phyloP scores from a whole-genome alignment of 2,113 vertebrate species.

The Rhinogobius similis region DNA sequence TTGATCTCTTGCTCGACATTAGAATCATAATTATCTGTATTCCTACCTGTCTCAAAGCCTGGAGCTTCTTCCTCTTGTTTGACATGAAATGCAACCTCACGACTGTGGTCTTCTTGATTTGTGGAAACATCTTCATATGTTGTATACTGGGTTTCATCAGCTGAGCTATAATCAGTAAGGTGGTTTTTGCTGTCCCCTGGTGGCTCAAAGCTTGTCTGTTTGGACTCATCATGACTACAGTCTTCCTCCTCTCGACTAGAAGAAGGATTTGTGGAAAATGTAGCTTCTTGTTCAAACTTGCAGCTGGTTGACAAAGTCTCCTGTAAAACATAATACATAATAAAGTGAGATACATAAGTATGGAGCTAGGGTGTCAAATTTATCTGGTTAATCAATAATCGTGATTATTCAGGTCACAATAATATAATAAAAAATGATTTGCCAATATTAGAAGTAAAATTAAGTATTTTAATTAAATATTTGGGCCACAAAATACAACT shows the following conservation, averaged over 20 bases:
- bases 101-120: slow-evolving; percentile 1
- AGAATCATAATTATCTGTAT: neutral
- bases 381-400: too few relatives aligned
- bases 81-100: neutral
- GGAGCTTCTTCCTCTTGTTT: slow-evolving; percentile 10
- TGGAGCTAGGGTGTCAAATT: too few relatives aligned
- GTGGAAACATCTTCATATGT: slow-evolving; percentile 4
- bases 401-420: too few relatives aligned
- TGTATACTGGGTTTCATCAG: neutral
- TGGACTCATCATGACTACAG: neutral
- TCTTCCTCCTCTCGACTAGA: neutral
- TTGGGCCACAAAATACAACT: too few relatives aligned
- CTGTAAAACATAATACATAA: slow-evolving; percentile 1
- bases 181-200: neutral
- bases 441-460: too few relatives aligned
- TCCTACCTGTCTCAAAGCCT: slow-evolving; percentile 7
- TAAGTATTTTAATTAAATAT: too few relatives aligned
- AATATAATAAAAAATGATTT: too few relatives aligned
- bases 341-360: neutral
- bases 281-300: slow-evolving; percentile 2
- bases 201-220: neutral
- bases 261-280: neutral
- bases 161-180: neutral
- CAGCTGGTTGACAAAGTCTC: neutral
- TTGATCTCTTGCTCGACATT: neutral